phyloP scores from a whole-genome alignment of 2,888 invertebrate genomes.

The Eledone cirrhosa region DNA sequence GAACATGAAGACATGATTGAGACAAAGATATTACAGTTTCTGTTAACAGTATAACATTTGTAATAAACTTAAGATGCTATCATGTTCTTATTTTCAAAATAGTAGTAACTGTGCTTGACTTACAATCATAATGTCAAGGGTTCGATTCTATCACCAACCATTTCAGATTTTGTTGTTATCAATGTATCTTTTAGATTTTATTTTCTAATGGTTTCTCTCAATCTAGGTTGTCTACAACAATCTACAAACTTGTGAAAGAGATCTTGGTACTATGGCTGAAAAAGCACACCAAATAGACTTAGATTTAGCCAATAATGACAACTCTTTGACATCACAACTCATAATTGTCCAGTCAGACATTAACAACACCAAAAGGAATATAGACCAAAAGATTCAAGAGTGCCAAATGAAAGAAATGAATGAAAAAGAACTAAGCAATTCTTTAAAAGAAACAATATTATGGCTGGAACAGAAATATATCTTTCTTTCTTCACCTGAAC shows the following conservation, averaged over 20 bases:
- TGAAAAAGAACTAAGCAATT: constrained; percentile 51
- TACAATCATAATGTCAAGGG: no score
- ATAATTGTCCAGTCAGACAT: constrained; percentile 81
- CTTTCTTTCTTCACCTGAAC: constrained; percentile 43
- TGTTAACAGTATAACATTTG: no score
- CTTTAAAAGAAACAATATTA: constrained; percentile 47
- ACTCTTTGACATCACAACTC: constrained; percentile 85
- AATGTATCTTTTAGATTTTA: no score
- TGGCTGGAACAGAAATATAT: constrained; percentile 58
- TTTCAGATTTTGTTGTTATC: no score
- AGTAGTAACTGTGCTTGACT: no score
- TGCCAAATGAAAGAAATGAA: constrained; percentile 74
- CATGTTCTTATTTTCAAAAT: no score
- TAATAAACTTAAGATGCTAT: no score
- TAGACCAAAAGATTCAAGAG: constrained; percentile 86
- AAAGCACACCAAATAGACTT: constrained; percentile 68
- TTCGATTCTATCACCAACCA: no score
- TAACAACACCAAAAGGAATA: constrained; percentile 78
- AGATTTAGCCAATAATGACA: constrained; percentile 35
- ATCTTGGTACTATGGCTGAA: constrained; percentile 74
- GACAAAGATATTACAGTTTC: no score
- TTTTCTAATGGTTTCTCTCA: no score
- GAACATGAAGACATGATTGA: no score
- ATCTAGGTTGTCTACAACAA: constrained; percentile 75
- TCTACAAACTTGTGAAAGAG: constrained; percentile 88